Evolutionary conservation across 2,797 vertebrate genomes (phyloP).

Genomic region (Tauraco hartlaubi): DNA sequence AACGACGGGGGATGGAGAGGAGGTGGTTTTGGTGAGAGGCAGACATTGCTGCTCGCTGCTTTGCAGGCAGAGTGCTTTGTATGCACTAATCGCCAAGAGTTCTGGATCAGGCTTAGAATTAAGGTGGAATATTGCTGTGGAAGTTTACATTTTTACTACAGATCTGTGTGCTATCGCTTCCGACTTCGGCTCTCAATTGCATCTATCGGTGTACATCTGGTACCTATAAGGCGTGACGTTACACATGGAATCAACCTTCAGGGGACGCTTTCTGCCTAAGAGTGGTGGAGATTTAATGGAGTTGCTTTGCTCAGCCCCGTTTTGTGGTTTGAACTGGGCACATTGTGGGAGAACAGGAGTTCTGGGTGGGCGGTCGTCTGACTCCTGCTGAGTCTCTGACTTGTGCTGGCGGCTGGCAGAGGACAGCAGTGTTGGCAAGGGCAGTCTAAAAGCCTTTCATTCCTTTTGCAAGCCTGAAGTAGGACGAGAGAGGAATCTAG

Average conservation of each 20-base stretch:
- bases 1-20: rapidly evolving
- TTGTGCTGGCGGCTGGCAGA: not conserved
- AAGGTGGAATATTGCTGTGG: not conserved
- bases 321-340: not conserved
- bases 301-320: not conserved
- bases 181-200: rapidly evolving
- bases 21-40: not conserved
- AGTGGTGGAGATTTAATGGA: not conserved
- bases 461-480: not conserved
- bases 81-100: rapidly evolving
- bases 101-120: not conserved
- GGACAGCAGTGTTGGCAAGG: rapidly evolving
- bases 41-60: not conserved
- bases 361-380: not conserved
- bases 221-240: rapidly evolving
- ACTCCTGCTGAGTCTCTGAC: too few species aligned
- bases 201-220: rapidly evolving
- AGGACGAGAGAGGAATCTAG: not conserved
- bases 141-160: not conserved
- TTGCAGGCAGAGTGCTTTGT: not conserved
- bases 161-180: rapidly evolving
- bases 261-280: not conserved
- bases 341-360: rapidly evolving
- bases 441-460: not conserved
- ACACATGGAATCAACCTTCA: rapidly evolving